These are phyloP conservation scores for Psittacula cyanocephala DNA, from an alignment of 2,113 vertebrate genomes.

Conservation along the genomic window DNA sequence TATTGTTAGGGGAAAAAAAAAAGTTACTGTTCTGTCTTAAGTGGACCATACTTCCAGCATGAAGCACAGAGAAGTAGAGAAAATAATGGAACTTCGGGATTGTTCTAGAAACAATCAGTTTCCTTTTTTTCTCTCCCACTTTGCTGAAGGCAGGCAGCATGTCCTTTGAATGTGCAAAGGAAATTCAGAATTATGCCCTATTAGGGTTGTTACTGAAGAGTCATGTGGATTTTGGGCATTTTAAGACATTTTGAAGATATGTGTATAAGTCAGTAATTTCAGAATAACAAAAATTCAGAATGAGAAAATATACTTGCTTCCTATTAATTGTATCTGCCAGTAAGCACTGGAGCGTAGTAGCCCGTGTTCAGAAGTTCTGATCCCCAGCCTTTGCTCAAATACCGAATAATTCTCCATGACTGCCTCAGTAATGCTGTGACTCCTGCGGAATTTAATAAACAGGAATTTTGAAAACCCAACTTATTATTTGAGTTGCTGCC, in stretches of 20 bases:
- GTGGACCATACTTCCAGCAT: not conserved
- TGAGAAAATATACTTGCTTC: not conserved
- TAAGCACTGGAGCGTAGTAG: not conserved
- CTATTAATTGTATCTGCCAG: not conserved
- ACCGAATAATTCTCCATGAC: not conserved
- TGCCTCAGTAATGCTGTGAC: not conserved
- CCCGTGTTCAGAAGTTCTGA: not conserved
- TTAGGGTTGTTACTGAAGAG: not conserved
- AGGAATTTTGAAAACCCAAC: slow-evolving; percentile 51
- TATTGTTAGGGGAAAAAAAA: not conserved
- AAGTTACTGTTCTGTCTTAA: not conserved
- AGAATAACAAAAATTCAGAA: not conserved
- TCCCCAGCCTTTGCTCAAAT: not conserved
- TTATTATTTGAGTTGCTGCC: slow-evolving; percentile 50
- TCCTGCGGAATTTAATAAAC: slow-evolving; percentile 48
- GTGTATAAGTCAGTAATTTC: not conserved
- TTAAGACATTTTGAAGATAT: not conserved
- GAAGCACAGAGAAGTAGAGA: not conserved
- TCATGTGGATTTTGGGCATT: not conserved
- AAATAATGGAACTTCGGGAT: not conserved
- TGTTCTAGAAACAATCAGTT: not conserved
- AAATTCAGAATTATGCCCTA: not conserved
- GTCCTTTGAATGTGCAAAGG: not conserved
- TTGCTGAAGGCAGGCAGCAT: not conserved
- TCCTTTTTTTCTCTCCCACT: not conserved